phyloP scores from a whole-genome alignment of 2,797 vertebrate genomes.

The Epinephelus coioides region DNA sequence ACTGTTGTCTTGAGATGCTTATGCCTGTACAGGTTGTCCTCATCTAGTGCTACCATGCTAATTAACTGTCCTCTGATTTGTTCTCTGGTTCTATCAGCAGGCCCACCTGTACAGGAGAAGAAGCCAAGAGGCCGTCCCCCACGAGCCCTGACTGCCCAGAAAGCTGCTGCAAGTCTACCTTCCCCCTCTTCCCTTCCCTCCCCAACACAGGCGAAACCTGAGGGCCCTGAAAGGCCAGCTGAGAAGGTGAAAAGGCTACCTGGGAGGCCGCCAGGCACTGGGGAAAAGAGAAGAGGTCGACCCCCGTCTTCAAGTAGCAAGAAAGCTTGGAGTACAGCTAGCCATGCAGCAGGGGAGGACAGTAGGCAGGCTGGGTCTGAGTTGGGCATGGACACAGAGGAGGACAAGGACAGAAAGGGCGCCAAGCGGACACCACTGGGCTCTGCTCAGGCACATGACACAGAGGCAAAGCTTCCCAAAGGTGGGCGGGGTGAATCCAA shows the following conservation, averaged over 20 bases:
- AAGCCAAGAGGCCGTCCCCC: conserved; percentile 98
- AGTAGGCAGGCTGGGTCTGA: conserved; percentile 81
- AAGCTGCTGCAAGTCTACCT: conserved; percentile 84
- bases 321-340: conserved; percentile 78
- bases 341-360: conserved; percentile 85
- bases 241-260: conserved; percentile 94
- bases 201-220: conserved; percentile 87
- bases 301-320: conserved; percentile 88
- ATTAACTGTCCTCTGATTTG: conserved; percentile 34
- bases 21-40: not conserved
- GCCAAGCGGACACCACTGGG: conserved; percentile 89
- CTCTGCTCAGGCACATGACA: conserved; percentile 89
- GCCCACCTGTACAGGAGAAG: conserved; percentile 87
- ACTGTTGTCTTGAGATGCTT: conserved; percentile 10
- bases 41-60: not conserved
- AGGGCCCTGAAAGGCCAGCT: conserved; percentile 84
- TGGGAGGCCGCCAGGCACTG: conserved; percentile 88
- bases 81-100: conserved; percentile 74
- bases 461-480: conserved; percentile 79
- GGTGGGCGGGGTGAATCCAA: conserved; percentile 81
- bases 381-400: conserved; percentile 85
- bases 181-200: conserved; percentile 85
- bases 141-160: conserved; percentile 89
- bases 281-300: conserved; percentile 95
- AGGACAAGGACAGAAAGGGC: conserved; percentile 89